phyloP scores from a whole-genome alignment of 1,140 invertebrate genomes.

The Bilobella aurantiaca region DNA sequence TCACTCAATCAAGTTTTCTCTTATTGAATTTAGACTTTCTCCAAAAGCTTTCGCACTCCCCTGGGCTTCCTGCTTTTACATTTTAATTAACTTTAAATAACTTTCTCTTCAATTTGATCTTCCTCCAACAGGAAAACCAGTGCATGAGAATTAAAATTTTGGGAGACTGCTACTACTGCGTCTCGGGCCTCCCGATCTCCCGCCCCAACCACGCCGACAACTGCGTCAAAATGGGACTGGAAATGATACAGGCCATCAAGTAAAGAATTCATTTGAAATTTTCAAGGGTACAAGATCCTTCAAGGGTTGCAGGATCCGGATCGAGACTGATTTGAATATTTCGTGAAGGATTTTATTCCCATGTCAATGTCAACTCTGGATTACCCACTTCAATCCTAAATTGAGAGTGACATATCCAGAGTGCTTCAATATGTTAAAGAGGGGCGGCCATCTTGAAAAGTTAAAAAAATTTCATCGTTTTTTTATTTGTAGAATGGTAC shows the following conservation, averaged over 20 bases:
- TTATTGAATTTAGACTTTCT: no score
- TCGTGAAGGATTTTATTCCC: no score
- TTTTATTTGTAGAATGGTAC: slow-evolving; percentile 57
- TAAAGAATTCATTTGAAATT: slow-evolving; percentile 42
- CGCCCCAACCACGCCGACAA: slow-evolving; percentile 87
- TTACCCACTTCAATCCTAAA: no score
- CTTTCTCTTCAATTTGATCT: slow-evolving; percentile 16
- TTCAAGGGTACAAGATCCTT: no score
- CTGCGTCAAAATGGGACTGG: slow-evolving; percentile 90
- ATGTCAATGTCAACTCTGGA: no score
- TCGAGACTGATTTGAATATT: no score
- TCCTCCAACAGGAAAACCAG: slow-evolving; percentile 76
- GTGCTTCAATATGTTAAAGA: not conserved
- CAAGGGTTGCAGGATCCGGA: not conserved
- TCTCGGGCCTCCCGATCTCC: slow-evolving; percentile 81
- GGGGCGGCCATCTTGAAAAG: not conserved
- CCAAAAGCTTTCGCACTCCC: no score
- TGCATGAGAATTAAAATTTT: slow-evolving; percentile 91
- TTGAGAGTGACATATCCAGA: not conserved
- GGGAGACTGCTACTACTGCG: slow-evolving; percentile 94
- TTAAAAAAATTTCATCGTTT: not conserved
- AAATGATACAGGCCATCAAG: slow-evolving; percentile 94
- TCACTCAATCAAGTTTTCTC: no score
- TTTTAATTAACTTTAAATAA: slow-evolving; percentile 4
- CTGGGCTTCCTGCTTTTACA: no score